Conservation (phyloP, 2,113 vertebrate genomes). For the Emydocephalus ijimae region DNA sequence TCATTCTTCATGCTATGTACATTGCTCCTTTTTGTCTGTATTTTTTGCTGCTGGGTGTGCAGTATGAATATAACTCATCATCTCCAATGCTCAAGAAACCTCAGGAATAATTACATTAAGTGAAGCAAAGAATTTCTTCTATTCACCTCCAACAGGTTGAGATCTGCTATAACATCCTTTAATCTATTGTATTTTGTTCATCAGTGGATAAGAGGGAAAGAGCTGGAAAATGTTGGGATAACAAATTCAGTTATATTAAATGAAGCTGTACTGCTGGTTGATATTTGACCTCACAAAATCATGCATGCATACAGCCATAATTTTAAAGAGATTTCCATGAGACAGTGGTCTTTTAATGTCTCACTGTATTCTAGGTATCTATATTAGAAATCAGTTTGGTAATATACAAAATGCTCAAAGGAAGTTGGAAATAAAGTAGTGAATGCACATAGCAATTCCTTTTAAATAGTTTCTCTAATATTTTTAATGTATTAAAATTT, state of each 20-base stretch:
- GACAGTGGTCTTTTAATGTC: neutral
- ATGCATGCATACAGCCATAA: neutral
- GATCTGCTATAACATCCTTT: neutral
- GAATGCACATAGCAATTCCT: neutral
- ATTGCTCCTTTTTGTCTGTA: neutral
- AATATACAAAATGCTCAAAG: neutral
- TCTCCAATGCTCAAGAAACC: neutral
- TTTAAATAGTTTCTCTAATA: neutral
- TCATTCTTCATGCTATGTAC: neutral
- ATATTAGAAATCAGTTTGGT: neutral
- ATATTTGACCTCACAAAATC: neutral
- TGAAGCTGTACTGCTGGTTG: neutral
- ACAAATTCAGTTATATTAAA: neutral
- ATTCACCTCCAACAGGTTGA: neutral
- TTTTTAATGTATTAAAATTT: neutral
- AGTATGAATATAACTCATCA: neutral
- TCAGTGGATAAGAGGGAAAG: neutral
- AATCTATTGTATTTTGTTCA: neutral
- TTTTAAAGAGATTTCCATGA: neutral
- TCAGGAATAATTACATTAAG: neutral
- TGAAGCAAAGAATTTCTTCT: neutral
- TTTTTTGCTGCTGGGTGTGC: neutral
- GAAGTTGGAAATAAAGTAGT: neutral
- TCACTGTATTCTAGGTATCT: neutral
- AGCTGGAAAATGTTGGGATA: neutral